phyloP scores from a whole-genome alignment of 2,888 invertebrate species.

The Lepidonotus clava region DNA sequence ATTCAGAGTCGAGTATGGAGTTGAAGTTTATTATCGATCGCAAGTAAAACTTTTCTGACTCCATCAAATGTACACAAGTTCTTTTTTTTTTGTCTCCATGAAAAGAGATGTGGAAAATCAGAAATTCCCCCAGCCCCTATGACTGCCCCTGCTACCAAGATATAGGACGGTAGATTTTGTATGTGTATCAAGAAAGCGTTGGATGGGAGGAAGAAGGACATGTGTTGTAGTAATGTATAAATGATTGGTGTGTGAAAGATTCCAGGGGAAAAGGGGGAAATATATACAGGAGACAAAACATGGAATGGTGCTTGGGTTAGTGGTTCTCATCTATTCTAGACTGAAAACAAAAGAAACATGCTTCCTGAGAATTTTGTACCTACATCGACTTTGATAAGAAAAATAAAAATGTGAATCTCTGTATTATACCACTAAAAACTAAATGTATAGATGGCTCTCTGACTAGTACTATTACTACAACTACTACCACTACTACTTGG shows the following conservation, averaged over 20 bases:
- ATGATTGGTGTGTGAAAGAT: conserved; percentile 5
- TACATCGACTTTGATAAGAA: background rate
- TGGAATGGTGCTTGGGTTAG: conserved; percentile 24
- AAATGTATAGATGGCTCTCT: background rate
- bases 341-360: background rate
- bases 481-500: background rate
- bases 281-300: background rate
- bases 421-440: background rate
- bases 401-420: conserved; percentile 9
- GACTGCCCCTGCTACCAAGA: no score
- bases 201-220: no score
- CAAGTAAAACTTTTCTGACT: no score
- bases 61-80: no score
- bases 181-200: no score
- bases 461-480: background rate
- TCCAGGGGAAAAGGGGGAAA: background rate
- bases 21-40: no score
- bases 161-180: no score
- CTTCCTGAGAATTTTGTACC: conserved; percentile 24
- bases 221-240: no score
- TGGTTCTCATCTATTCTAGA: background rate
- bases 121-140: no score
- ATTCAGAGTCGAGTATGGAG: no score
- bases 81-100: no score
- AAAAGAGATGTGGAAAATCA: no score